Evolutionary conservation across 2,797 vertebrate species (phyloP).

Genomic region (Oreortyx pictus): DNA sequence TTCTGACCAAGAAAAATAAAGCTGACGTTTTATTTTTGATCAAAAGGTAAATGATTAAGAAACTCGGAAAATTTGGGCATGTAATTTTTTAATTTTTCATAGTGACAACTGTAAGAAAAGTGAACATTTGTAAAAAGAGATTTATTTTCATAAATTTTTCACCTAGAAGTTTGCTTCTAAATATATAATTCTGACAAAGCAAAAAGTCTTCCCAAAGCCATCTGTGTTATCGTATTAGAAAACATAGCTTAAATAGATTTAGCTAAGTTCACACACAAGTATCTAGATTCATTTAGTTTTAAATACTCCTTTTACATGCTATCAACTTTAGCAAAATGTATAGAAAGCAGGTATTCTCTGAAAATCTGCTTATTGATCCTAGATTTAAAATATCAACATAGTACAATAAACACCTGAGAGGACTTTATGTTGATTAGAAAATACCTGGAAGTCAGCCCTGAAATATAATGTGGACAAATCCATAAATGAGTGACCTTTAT

Average conservation of each 20-base stretch:
- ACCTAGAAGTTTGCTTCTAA: background rate
- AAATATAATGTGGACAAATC: background rate
- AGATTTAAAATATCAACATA: background rate
- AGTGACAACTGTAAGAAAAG: background rate
- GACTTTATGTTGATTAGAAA: background rate
- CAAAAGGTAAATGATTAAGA: background rate
- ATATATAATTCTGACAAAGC: background rate
- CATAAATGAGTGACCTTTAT: background rate
- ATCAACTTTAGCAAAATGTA: background rate
- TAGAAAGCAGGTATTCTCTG: rapidly evolving
- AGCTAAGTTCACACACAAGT: background rate
- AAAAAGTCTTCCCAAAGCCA: background rate
- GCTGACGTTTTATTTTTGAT: background rate
- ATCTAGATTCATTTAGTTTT: background rate
- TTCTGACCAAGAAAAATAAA: background rate
- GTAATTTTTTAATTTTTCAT: background rate
- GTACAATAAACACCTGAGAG: background rate
- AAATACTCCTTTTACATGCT: background rate
- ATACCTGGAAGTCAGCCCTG: background rate
- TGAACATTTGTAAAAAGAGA: background rate
- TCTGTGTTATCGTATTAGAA: background rate
- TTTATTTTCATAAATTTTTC: background rate
- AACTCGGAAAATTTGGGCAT: background rate
- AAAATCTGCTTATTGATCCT: background rate
- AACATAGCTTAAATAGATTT: background rate